phyloP scores from a whole-genome alignment of 23 tunicate genomes.

The Styela plicata region DNA sequence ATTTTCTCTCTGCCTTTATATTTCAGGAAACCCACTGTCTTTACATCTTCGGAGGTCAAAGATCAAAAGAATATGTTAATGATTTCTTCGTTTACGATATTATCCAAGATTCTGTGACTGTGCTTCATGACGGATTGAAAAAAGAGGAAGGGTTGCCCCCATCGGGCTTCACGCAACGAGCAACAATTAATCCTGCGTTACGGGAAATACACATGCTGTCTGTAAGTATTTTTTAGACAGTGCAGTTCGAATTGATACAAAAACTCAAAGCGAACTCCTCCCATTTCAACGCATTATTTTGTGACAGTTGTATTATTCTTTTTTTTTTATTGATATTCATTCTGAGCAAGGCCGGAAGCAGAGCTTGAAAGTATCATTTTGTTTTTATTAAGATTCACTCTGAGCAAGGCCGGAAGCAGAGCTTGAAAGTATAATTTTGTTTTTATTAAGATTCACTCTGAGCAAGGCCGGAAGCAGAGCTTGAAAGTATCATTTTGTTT shows the following conservation, averaged over 20 bases:
- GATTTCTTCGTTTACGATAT: conserved; percentile 80
- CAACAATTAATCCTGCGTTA: conserved; percentile 59
- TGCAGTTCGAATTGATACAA: not conserved
- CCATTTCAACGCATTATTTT: not conserved
- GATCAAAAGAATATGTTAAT: conserved; percentile 71
- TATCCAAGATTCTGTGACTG: conserved; percentile 43
- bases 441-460: too few species aligned
- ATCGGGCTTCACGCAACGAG: conserved; percentile 81
- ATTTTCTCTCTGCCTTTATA: too few species aligned
- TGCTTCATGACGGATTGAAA: conserved; percentile 50
- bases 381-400: too few species aligned
- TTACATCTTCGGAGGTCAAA: conserved; percentile 87
- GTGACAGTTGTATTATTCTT: not conserved
- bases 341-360: too few species aligned
- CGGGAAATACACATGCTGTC: conserved; percentile 77
- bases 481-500: too few species aligned
- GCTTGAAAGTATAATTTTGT: too few species aligned
- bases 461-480: too few species aligned
- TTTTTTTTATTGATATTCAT: too few species aligned
- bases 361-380: too few species aligned
- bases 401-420: too few species aligned
- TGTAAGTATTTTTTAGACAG: conserved; percentile 23
- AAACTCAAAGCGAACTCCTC: not conserved
- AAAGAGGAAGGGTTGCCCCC: conserved; percentile 72
- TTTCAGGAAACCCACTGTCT: conserved; percentile 46